Base-by-base conservation (phyloP, 1,140 invertebrate genomes). In the Megathymus violae region DNA sequence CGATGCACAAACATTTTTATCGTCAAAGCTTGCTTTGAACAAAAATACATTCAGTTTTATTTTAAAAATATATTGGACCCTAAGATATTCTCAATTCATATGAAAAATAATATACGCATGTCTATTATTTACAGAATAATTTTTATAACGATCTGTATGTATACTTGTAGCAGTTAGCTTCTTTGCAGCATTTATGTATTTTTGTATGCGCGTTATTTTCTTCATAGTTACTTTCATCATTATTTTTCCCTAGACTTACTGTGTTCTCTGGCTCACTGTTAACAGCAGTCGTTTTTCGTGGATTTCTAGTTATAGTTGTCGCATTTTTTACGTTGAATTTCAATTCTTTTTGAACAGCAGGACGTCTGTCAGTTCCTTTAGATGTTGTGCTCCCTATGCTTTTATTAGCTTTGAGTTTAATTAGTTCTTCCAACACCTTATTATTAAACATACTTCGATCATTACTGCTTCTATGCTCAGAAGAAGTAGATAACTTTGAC, bases 241-340 rank as follows among this genome's bases (percentile, higher is more conserved):
- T 36, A 36, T 36, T 7, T 36, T n/a, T 36, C n/a, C 1, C 4
- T 2, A 1, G n/a, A 4, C 10, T 36, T 10, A 11, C 40, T 22
- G 10, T 27, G 6, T 41, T 25, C 14, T 62, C 38, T 43, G 16
- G 25, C 54, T 67, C 13, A 10, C 47, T 44, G 34, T 60, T 58
- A 25, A 71, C 65, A 17, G 56, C 72, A 14, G 62, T 72, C 1
- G 69, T 62, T 67, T 63, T 77, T 0, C 63, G 7, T 14, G 69
- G 71, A 44, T 70, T 65, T 44, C 54, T 77, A 16, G 73, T 83
- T n/a, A 67, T 19, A 19, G 76, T 80, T 14, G 70, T 66, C 6
- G 59, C 72, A 44, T 79, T 70, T 56, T 50, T 59, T 10, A 43
- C 4, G 22, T 17, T 13, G 27, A 1, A 48, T 50, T 43, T 62